Conservation (phyloP, 2,113 vertebrate species). For the Oreotrochilus melanogaster region DNA sequence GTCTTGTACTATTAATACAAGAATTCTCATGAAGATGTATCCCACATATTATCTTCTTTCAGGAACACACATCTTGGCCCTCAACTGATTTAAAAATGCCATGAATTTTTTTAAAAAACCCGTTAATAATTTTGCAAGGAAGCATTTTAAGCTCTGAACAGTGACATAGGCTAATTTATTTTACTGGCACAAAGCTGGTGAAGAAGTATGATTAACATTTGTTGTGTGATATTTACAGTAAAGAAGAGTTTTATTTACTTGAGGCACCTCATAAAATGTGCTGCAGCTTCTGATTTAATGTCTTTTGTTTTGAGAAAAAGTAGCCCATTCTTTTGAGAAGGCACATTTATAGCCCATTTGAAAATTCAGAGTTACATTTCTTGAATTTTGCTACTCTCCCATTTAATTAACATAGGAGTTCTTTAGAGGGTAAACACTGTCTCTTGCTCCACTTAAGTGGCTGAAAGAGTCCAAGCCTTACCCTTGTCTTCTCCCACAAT, state of each 20-base stretch:
- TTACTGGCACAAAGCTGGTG: neutral
- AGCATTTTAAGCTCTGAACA: neutral
- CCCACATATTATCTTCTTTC: neutral
- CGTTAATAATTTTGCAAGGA: neutral
- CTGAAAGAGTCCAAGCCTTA: neutral
- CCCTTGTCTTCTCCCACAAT: neutral
- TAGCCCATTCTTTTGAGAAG: neutral
- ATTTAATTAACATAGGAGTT: neutral
- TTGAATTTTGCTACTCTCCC: neutral
- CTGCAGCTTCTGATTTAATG: neutral
- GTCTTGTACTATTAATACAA: neutral
- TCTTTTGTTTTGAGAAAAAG: neutral
- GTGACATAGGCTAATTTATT: slow-evolving; percentile 1
- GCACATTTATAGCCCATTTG: neutral
- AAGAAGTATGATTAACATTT: slow-evolving; percentile 4
- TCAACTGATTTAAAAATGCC: neutral
- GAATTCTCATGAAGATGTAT: neutral
- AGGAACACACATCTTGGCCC: neutral
- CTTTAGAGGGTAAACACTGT: neutral
- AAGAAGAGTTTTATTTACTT: neutral
- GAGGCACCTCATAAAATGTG: neutral
- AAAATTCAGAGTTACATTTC: neutral
- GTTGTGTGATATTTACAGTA: neutral
- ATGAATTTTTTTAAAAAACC: neutral
- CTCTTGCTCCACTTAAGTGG: neutral